Evolutionary conservation across 2,113 vertebrate genomes (phyloP), one percentile per base, ranked within the genome.

Genomic region (Ophiodon elongatus): DNA sequence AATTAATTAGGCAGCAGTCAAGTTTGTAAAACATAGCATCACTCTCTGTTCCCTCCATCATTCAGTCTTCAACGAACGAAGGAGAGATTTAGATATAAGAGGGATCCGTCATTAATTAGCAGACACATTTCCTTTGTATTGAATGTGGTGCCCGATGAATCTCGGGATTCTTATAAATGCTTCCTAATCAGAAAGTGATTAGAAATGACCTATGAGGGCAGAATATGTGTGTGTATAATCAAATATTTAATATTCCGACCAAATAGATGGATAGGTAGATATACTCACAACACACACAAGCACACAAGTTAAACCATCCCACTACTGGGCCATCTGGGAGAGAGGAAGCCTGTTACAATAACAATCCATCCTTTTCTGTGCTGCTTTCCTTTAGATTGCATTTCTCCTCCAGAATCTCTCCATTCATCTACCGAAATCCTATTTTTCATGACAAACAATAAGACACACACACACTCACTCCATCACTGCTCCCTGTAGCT

Each of bases 371-470:
- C 84, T 88, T 86, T 86, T 85, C 85, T 73, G 45, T 69, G 76
- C 83, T 69, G 78, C 80, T 88, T 89, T 90, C 76, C 82, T 90
- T 92, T 85, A 90, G 84, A 91, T 91, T 90, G 86, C 83, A 91
- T 95, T 94, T 91, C 87, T 92, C 87, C 62, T 79, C 73, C 72
- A 35, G 56, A 91, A 94, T 92, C 88, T 88, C 75, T 88, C 88
- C 91, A 94, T 93, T 91, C 73, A 91, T 93, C 89, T 91, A 83
- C 86, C 27, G 78, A 91, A 93, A 94, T 93, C 90, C 90, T 76
- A 92, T 94, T 93, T 45, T 94, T 88, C 87, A 90, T 90, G 92
- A 91, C 93, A 93, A 93, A 94, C 92, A 93, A 91, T 91, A 80
- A 87, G 86, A 90, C 88, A 89, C 89, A 90, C 89, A 90, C 83